Evolutionary conservation across 2,113 vertebrate genomes (phyloP).

Genomic region (Crotalus helleri): DNA sequence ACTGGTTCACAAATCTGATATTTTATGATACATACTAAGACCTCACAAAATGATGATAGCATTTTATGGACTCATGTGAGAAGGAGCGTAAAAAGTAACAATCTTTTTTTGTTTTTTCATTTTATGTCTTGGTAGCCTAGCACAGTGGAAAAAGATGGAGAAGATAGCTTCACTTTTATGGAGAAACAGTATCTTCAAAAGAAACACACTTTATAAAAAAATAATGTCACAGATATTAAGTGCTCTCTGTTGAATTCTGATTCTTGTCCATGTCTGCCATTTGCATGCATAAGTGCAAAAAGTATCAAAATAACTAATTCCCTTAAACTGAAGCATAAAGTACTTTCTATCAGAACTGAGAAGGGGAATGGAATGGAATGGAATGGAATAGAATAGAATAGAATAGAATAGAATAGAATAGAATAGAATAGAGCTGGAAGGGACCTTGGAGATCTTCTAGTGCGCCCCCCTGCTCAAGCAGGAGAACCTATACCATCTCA

Average conservation of each 20-base stretch:
- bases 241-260: background rate
- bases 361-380: background rate
- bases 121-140: background rate
- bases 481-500: too few species aligned
- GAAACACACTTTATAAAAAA: rapidly evolving
- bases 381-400: too few species aligned
- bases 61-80: background rate
- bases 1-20: background rate
- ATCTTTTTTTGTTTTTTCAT: background rate
- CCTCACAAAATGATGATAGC: background rate
- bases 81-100: background rate
- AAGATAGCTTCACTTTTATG: background rate
- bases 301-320: background rate
- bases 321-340: rapidly evolving
- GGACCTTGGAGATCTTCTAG: too few species aligned
- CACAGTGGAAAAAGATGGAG: rapidly evolving
- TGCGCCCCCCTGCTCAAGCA: too few species aligned
- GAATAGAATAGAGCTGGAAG: background rate
- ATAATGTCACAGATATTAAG: background rate
- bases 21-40: background rate
- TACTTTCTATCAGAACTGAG: background rate
- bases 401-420: too few species aligned
- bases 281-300: rapidly evolving
- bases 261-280: background rate
- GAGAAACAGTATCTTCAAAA: background rate